A percentile compares a stretch with the other conserved stretches of the same genome.
These are phyloP conservation scores for Myrmophylax atrothorax DNA, from an alignment of 2,113 vertebrate genomes.

Conservation along the genomic window DNA sequence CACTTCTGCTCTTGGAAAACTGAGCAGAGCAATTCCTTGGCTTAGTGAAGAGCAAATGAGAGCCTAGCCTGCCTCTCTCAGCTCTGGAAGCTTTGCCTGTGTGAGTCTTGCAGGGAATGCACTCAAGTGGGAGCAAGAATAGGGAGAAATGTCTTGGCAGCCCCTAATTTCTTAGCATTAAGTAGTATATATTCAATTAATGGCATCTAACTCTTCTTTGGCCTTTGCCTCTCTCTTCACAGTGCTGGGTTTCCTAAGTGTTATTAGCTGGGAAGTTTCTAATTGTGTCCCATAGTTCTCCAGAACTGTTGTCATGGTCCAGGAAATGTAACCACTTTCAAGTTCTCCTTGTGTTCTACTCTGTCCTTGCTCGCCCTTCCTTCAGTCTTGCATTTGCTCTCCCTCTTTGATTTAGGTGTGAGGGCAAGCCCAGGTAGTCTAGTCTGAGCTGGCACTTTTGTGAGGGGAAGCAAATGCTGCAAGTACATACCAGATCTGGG, in stretches of 20 bases:
- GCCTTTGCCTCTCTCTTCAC: not conserved
- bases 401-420: not conserved
- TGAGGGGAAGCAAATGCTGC: not conserved
- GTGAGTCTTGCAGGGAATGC: not conserved
- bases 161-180: not conserved
- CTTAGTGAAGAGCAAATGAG: not conserved
- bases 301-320: not conserved
- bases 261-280: not conserved
- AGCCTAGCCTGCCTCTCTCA: not conserved
- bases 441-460: not conserved
- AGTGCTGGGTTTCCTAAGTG: not conserved
- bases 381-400: not conserved
- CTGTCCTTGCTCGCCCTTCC: not conserved
- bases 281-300: not conserved
- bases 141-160: not conserved
- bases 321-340: not conserved
- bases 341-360: not conserved
- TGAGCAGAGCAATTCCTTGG: not conserved
- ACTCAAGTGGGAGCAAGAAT: accelerated
- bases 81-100: not conserved
- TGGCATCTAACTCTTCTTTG: not conserved
- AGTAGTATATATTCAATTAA: not conserved
- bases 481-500: not conserved
- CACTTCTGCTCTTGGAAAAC: not conserved
- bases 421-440: not conserved